Evolutionary conservation across 2,113 vertebrate genomes (phyloP).

Genomic region (Ammodramus savannarum): DNA sequence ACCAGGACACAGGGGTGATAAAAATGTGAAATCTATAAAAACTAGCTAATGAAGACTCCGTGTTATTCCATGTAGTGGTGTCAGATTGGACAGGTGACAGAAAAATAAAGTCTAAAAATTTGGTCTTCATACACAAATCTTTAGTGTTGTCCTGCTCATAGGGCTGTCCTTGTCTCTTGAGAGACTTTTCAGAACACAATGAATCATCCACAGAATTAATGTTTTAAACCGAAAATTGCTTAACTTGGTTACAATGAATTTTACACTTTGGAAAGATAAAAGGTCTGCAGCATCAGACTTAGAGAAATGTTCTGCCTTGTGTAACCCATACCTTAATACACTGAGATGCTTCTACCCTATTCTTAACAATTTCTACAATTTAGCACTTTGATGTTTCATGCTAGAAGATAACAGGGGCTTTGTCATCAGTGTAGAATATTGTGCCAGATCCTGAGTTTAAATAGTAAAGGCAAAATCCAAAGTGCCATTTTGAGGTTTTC

Average conservation of each 20-base stretch:
- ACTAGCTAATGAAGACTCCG: background rate
- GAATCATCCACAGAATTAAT: background rate
- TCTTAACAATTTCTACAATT: background rate
- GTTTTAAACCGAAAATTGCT: background rate
- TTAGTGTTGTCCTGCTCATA: background rate
- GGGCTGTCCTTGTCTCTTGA: background rate
- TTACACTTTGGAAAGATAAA: background rate
- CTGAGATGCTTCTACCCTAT: background rate
- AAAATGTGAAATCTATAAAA: background rate
- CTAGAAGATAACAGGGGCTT: background rate
- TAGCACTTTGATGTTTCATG: background rate
- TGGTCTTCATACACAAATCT: background rate
- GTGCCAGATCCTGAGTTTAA: background rate
- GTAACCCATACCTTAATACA: background rate
- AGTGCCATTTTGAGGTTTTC: background rate
- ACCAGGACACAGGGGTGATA: background rate
- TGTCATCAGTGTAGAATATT: background rate
- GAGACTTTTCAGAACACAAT: background rate
- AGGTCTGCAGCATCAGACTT: background rate
- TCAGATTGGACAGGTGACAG: background rate
- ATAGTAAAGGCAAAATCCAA: background rate
- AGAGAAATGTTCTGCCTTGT: background rate
- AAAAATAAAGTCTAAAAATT: background rate
- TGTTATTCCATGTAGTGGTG: background rate
- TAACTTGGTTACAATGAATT: background rate